These are phyloP conservation scores for Idaea straminata DNA, from an alignment of 2,888 invertebrate genomes.

Conservation along the genomic window DNA sequence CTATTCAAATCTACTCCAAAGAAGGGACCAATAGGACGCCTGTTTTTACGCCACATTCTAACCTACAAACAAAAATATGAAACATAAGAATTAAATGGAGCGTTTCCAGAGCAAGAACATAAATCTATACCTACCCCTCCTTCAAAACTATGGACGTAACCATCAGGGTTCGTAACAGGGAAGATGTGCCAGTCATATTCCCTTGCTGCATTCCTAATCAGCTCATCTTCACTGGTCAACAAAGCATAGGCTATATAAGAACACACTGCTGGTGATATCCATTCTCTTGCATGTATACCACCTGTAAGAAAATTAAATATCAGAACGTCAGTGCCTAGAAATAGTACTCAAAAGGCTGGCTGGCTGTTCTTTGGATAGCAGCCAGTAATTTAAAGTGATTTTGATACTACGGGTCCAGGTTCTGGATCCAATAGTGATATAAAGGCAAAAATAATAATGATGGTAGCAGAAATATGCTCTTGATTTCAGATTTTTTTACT, in stretches of 20 bases:
- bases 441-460: no score
- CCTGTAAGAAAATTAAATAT: slow-evolving; percentile 67
- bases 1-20: slow-evolving; percentile 88
- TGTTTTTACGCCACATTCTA: slow-evolving; percentile 85
- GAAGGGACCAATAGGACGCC: slow-evolving; percentile 71
- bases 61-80: slow-evolving; percentile 55
- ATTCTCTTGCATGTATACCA: slow-evolving; percentile 87
- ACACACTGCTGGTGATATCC: slow-evolving; percentile 83
- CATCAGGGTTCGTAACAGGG: slow-evolving; percentile 87
- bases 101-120: slow-evolving; percentile 3
- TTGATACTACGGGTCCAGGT: no score
- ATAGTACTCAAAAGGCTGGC: no score
- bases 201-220: slow-evolving; percentile 80
- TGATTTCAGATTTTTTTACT: no score
- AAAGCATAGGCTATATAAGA: slow-evolving; percentile 82
- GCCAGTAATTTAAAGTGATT: no score
- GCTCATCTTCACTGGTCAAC: slow-evolving; percentile 54
- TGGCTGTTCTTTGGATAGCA: no score
- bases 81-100: neutral
- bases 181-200: slow-evolving; percentile 87
- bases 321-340: neutral
- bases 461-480: slow-evolving; percentile 79
- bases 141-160: slow-evolving; percentile 84
- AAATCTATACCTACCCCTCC: slow-evolving; percentile 65
- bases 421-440: no score